Evolutionary conservation across 1,140 invertebrate genomes (phyloP), one percentile per base, ranked within the genome.

Genomic region (Octopus sinensis): DNA sequence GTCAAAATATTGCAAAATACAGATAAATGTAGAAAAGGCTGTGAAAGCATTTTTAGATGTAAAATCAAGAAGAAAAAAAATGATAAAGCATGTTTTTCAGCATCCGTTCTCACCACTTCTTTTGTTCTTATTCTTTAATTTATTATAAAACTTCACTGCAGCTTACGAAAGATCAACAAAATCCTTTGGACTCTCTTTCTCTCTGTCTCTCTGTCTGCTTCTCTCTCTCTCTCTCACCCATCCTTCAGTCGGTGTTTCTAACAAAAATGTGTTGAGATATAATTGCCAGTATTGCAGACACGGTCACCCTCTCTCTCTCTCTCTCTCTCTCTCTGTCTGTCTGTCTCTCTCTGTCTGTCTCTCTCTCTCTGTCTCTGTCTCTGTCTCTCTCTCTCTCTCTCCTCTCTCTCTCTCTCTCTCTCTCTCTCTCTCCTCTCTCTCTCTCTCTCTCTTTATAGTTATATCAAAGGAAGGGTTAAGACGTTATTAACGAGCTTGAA

Each of bases 301-400:
- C 30, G 30, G 30, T 43, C 30, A 43, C 30, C 30, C 2, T 43
- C 51, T 68, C 76, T 78, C 76, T 78, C 53, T 78, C 76, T 56
- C 13, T 80, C 78, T 80, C 81, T 82, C 81, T 82, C 81, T 82
- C 54, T 80, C 17, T 62, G 52, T 82, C 53, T 82, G 43, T 62
- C 56, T 71, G 43, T 80, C 56, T 71, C 78, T 80, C 56, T 80
- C 53, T 80, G 78, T 80, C 78, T 80, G 54, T 80, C 78, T 80
- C 56, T 76, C 78, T 62, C 81, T 62, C 78, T 80, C 56, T 80
- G 43, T 62, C 54, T 62, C 56, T n/a, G 54, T 17, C 73, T 68
- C 78, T 68, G 54, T 80, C 78, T 80, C 81, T 80, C 81, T 80
- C 79, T 23, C 78, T 80, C 78, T 51, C 53, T 23, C 17, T 79